These are phyloP conservation scores for Papilio elwesi DNA, from an alignment of 2,888 invertebrate genomes.

Conservation along the genomic window DNA sequence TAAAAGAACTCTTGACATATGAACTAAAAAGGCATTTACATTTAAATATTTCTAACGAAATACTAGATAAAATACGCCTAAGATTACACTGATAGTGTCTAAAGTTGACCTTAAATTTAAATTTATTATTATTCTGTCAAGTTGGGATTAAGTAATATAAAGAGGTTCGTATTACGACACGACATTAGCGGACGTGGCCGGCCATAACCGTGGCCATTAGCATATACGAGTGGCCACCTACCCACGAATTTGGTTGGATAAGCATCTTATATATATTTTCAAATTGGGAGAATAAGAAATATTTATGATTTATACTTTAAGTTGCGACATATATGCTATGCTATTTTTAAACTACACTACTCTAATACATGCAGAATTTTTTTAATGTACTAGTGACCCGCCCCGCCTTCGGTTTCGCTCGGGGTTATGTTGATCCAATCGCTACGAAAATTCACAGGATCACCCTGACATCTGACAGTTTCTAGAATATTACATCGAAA, in stretches of 20 bases:
- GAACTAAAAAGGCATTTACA: no score
- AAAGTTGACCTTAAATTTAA: slow-evolving; percentile 21
- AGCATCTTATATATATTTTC: neutral
- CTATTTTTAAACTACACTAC: no score
- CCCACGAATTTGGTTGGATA: neutral
- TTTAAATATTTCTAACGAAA: no score
- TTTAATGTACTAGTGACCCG: no score
- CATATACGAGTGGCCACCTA: slow-evolving; percentile 7
- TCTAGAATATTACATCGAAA: no score
- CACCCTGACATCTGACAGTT: no score
- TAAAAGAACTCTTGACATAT: no score
- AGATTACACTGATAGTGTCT: neutral
- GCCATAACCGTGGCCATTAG: slow-evolving; percentile 16
- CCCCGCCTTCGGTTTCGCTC: no score
- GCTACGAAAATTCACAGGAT: no score
- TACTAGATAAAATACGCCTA: neutral
- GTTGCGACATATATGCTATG: neutral
- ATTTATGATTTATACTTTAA: neutral
- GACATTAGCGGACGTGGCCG: slow-evolving; percentile 17
- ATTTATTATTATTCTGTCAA: slow-evolving; percentile 30
- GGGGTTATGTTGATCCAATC: no score
- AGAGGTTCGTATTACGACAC: slow-evolving; percentile 22
- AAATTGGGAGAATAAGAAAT: no score
- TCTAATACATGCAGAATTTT: no score
- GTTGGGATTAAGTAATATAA: slow-evolving; percentile 16